Evolutionary conservation across 1,140 invertebrate species (phyloP), one percentile per base, ranked within the genome.

Genomic region (Camponotus floridanus): DNA sequence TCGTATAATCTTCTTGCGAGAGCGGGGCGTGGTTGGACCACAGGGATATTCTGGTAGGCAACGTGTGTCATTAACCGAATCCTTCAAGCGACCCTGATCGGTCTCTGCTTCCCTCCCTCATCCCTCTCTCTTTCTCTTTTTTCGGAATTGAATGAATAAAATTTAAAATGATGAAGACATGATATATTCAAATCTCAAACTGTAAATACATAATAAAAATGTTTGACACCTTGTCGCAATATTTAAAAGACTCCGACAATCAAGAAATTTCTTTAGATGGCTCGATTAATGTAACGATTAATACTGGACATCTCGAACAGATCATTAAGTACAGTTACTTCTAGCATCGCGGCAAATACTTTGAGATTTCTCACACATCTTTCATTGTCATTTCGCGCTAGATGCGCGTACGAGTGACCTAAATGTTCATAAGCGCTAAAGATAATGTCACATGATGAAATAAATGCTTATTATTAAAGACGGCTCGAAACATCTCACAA

Each of bases 31-130:
- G 90, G 76, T 55, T 74, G 39, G 70, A 86, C 90, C 84, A 83
- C 89, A 87, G 76, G 73, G 86, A 88, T 88, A 90, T 45, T 78
- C 59, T 55, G 86, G 42, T 74, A 83, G 71, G 86, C 51, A 83
- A 87, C 65, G 76, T 88, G 86, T 90, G 89, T 87, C 84, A 91
- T 91, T 91, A 91, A 84, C 45, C 76, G 76, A 90, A 90, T 83
- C 88, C 59, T 79, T 65, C 76, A 21, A 89, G 57, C 59, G 88
- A 87, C 55, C 76, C 68, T 85, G 51, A 13, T 45, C 87, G 39
- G 65, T 86, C 67, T 71, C 55, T 33, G 51, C 68, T 76, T 61
- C n/a, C 31, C 15, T 59, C 4, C 33, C 31, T 18, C 51, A 0
- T 3, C 45, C 2, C 9, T 0, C 42, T 11, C 42, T 11, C 13